Conservation (phyloP, 2,797 vertebrate genomes). For the Antennarius maculatus region DNA sequence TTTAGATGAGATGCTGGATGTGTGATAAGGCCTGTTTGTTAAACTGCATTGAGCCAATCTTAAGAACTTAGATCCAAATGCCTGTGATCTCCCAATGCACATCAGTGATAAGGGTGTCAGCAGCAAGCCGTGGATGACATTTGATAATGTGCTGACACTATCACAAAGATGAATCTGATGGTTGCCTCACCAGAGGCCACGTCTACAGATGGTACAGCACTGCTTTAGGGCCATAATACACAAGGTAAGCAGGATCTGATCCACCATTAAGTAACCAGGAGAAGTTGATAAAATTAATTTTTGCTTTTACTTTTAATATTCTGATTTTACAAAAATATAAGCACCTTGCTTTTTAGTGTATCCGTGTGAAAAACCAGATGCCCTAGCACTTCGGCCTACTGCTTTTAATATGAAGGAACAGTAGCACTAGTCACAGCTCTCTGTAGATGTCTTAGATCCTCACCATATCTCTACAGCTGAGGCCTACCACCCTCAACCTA, state of each 20-base stretch:
- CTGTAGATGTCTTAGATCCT: too few relatives aligned
- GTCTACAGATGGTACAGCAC: slow-evolving; percentile 68
- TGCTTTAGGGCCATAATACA: slow-evolving; percentile 61
- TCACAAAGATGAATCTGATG: slow-evolving; percentile 76
- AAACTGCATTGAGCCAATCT: slow-evolving; percentile 60
- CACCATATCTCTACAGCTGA: too few relatives aligned
- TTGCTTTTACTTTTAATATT: slow-evolving; percentile 43
- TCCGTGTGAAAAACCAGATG: not conserved
- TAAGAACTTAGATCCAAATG: slow-evolving; percentile 68
- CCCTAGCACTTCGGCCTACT: not conserved
- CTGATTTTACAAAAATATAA: not conserved
- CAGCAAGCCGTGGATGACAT: slow-evolving; percentile 74
- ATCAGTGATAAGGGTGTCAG: slow-evolving; percentile 75
- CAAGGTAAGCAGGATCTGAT: slow-evolving; percentile 72
- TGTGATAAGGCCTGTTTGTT: slow-evolving; percentile 76
- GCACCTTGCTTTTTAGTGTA: too few relatives aligned
- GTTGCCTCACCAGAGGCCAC: slow-evolving; percentile 73
- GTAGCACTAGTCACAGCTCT: too few relatives aligned
- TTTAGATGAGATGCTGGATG: slow-evolving; percentile 75
- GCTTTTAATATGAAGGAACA: too few relatives aligned
- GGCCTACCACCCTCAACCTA: too few relatives aligned
- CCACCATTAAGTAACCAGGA: slow-evolving; percentile 60
- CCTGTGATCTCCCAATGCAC: slow-evolving; percentile 75
- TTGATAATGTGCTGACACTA: slow-evolving; percentile 80
- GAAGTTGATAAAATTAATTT: slow-evolving; percentile 59